These are phyloP conservation scores for Heteropelma amictum DNA, from an alignment of 2,888 invertebrate genomes.

Conservation along the genomic window DNA sequence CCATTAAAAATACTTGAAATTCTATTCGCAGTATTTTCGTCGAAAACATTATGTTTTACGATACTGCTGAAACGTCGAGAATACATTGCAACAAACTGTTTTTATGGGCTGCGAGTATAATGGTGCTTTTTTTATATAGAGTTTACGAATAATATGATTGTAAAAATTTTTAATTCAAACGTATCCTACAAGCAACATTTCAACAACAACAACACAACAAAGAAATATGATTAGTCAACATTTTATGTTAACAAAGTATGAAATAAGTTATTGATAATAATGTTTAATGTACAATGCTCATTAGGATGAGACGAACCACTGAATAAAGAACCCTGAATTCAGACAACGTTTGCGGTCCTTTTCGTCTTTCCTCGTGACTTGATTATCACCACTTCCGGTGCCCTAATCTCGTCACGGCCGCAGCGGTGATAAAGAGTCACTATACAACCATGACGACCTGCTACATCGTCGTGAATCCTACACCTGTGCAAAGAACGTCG, in stretches of 20 bases:
- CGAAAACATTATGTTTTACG: constrained; percentile 25
- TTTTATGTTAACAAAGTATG: no score
- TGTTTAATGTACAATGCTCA: no score
- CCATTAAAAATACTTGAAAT: constrained; percentile 51
- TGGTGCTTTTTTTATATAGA: not conserved
- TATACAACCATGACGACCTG: no score
- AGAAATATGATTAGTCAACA: no score
- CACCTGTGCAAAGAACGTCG: constrained; percentile 37
- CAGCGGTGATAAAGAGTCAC: constrained; percentile 68
- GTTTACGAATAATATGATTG: not conserved
- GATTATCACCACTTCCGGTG: constrained; percentile 72
- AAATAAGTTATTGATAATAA: no score
- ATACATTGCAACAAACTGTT: not conserved
- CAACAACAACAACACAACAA: no score
- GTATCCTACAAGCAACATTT: no score
- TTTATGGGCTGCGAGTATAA: no score
- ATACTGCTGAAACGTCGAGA: constrained; percentile 5
- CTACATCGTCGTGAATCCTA: not conserved
- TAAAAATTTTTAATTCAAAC: no score
- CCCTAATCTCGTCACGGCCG: constrained; percentile 70
- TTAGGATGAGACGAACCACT: no score
- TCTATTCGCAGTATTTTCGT: constrained; percentile 38
- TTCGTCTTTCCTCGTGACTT: constrained; percentile 17
- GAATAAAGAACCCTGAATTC: no score
- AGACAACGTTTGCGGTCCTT: no score